Conservation (phyloP, 1,140 invertebrate genomes). For the Drosophila guanche region DNA sequence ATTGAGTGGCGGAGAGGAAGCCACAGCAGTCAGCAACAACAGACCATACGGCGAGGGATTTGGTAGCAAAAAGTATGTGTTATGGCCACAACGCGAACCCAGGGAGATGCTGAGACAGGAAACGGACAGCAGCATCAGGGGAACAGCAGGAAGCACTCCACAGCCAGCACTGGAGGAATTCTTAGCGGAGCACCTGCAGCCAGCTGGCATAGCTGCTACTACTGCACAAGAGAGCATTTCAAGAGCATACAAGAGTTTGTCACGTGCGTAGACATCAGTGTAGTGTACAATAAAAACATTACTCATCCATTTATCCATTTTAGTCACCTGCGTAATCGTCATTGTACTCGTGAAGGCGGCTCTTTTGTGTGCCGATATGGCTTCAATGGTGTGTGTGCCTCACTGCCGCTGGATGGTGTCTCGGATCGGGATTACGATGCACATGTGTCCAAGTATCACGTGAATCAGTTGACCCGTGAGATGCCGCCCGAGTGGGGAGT, state of each 20-base stretch:
- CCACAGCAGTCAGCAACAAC: conserved; percentile 1
- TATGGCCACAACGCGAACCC: conserved; percentile 60
- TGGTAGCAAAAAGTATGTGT: conserved; percentile 54
- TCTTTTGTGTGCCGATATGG: conserved; percentile 95
- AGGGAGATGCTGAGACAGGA: conserved; percentile 16
- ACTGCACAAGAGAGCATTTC: conserved; percentile 85
- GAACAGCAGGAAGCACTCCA: conserved; percentile 45
- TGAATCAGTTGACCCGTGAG: conserved; percentile 85
- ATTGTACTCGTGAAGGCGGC: conserved; percentile 94
- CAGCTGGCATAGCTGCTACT: conserved; percentile 85
- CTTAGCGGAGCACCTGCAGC: conserved; percentile 16
- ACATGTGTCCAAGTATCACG: conserved; percentile 92
- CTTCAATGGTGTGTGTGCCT: conserved; percentile 93
- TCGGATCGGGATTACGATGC: conserved; percentile 94
- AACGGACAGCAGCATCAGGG: conserved; percentile 15
- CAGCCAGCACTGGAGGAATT: conserved; percentile 19
- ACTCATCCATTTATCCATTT: background rate
- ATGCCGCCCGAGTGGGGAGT: conserved; percentile 88
- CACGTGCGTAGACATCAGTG: conserved; percentile 77
- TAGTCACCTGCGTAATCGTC: conserved; percentile 91
- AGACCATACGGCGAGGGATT: conserved; percentile 31
- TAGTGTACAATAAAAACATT: background rate
- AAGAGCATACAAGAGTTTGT: conserved; percentile 84
- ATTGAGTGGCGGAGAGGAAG: conserved; percentile 39
- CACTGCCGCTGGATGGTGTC: conserved; percentile 94